phyloP scores from a whole-genome alignment of 2,888 invertebrate species.

The Labia minor region DNA sequence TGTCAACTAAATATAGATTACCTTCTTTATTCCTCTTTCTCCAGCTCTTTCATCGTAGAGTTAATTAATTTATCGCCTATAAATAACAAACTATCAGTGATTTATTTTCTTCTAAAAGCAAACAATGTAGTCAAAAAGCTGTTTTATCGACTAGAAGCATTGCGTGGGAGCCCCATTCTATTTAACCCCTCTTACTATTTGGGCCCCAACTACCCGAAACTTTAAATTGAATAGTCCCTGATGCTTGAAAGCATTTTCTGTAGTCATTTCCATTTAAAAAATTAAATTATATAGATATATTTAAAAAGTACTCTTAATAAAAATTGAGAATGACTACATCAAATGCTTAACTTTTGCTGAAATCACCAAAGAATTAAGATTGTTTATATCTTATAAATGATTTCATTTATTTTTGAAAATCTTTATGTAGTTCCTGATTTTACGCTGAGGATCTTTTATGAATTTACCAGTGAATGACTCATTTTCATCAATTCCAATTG shows the following conservation, averaged over 20 bases:
- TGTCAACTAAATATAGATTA: not conserved
- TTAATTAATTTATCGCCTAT: not conserved
- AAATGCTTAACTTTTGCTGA: not conserved
- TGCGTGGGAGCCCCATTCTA: not conserved
- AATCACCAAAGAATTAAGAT: slow-evolving; percentile 13
- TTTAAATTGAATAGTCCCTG: not conserved
- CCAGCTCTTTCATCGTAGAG: slow-evolving; percentile 1
- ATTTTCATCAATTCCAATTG: not conserved
- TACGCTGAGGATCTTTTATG: not conserved
- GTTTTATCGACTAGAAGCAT: not conserved
- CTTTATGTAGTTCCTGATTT: slow-evolving; percentile 8
- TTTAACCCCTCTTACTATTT: not conserved
- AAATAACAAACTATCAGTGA: slow-evolving; percentile 7
- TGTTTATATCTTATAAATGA: not conserved
- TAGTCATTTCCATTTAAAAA: not conserved
- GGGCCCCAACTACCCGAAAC: not conserved
- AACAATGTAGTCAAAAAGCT: slow-evolving; percentile 4
- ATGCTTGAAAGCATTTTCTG: not conserved
- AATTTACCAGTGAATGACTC: not conserved
- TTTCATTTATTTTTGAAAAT: slow-evolving; percentile 1
- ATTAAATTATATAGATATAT: not conserved
- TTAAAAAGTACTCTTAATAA: not conserved
- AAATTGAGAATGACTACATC: not conserved
- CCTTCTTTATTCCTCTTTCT: slow-evolving; percentile 1
- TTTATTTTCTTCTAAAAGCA: not conserved